A percentile compares a stretch with the other conserved stretches of the same genome.
Conservation (phyloP, 2,113 vertebrate species). For the Pseudorhombus dupliciocellatus region DNA sequence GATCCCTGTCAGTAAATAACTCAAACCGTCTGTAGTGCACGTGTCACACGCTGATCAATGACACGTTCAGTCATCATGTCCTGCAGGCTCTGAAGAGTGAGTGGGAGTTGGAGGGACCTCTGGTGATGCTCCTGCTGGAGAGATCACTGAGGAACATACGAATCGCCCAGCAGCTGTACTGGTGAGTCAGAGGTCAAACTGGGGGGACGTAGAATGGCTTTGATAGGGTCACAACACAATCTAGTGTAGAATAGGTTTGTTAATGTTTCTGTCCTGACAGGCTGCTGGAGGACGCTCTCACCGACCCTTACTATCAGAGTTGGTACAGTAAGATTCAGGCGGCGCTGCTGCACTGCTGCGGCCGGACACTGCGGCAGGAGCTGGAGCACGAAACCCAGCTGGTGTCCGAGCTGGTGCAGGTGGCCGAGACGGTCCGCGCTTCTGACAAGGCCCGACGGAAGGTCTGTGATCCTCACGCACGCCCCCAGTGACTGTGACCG, state of each 20-base stretch:
- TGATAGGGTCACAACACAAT: too few species aligned
- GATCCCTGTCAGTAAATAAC: too few species aligned
- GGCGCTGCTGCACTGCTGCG: slow-evolving; percentile 87
- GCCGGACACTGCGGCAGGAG: slow-evolving; percentile 86
- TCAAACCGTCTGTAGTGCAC: too few species aligned
- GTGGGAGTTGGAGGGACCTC: slow-evolving; percentile 86
- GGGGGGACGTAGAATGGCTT: too few species aligned
- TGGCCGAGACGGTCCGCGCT: slow-evolving; percentile 85
- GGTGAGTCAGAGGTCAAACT: slow-evolving; percentile 72
- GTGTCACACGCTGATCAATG: neutral
- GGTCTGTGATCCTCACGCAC: slow-evolving; percentile 70
- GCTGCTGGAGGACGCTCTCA: slow-evolving; percentile 88
- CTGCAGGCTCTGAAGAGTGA: slow-evolving; percentile 88
- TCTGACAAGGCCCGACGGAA: slow-evolving; percentile 83
- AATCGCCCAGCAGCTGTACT: slow-evolving; percentile 86
- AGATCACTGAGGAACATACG: slow-evolving; percentile 84
- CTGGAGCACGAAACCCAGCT: slow-evolving; percentile 87
- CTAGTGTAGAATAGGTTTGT: too few species aligned
- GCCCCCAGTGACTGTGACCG: neutral
- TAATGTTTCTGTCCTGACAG: slow-evolving; percentile 67
- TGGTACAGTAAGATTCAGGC: slow-evolving; percentile 91
- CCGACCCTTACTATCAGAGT: slow-evolving; percentile 87
- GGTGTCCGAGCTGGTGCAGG: slow-evolving; percentile 82
- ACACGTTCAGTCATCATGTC: neutral
- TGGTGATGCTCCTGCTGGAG: slow-evolving; percentile 84